Percentiles rank a stretch among this genome's conserved stretches.
Conservation (phyloP, 2,888 invertebrate genomes). For the Busseola fusca region DNA sequence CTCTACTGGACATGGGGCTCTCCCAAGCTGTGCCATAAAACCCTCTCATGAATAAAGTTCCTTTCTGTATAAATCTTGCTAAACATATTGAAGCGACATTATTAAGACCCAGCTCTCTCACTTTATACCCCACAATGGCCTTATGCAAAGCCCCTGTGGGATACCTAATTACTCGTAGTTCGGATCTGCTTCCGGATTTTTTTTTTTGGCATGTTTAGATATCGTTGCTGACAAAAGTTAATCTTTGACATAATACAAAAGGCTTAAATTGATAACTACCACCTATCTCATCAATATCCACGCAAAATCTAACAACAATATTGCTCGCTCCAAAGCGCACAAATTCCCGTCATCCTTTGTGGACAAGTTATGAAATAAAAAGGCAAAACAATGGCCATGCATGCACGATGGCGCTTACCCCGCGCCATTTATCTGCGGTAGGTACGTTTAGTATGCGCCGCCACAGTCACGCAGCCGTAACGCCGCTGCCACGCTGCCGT, state of each 20-base stretch:
- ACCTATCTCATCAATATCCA: slow-evolving; percentile 24
- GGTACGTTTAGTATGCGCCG: slow-evolving; percentile 54
- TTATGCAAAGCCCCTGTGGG: neutral
- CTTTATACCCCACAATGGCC: neutral
- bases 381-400: slow-evolving; percentile 44
- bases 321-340: slow-evolving; percentile 19
- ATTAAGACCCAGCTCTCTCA: neutral
- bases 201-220: neutral
- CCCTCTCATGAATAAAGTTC: neutral
- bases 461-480: slow-evolving; percentile 36
- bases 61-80: neutral
- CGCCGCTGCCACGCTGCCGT: slow-evolving; percentile 42
- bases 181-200: neutral
- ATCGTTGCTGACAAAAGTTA: neutral
- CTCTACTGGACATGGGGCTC: neutral
- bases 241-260: neutral
- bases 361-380: slow-evolving; percentile 55
- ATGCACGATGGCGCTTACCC: slow-evolving; percentile 50
- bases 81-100: neutral
- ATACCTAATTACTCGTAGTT: neutral
- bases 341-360: slow-evolving; percentile 52
- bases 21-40: neutral
- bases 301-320: slow-evolving; percentile 25
- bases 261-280: neutral
- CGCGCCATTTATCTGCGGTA: slow-evolving; percentile 58